Conservation (phyloP, 2,113 vertebrate species). For the Panthera tigris region DNA sequence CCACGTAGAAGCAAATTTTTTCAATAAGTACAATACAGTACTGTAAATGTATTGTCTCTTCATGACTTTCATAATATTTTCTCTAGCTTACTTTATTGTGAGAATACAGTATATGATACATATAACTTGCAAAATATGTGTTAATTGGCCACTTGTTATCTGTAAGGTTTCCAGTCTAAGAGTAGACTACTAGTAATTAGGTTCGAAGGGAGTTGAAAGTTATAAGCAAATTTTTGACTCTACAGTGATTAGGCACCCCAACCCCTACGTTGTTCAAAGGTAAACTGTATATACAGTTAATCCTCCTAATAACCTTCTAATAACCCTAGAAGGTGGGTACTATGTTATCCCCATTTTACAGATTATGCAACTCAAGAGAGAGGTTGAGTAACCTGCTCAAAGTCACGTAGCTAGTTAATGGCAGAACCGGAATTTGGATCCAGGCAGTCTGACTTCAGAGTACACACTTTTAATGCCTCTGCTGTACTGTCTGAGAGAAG, state of each 20-base stretch:
- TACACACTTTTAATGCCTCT: background rate
- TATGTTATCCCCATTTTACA: background rate
- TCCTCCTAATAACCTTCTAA: background rate
- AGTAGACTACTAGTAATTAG: background rate
- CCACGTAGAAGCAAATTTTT: background rate
- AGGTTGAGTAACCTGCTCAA: background rate
- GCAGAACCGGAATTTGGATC: background rate
- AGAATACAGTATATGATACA: background rate
- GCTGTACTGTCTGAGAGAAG: background rate
- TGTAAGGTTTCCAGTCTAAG: background rate
- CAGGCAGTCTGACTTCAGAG: background rate
- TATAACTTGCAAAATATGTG: background rate
- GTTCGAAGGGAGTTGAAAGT: background rate
- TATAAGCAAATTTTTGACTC: background rate
- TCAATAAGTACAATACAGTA: background rate
- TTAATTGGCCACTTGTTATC: background rate
- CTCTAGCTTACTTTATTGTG: background rate
- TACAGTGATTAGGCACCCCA: background rate
- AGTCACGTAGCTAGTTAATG: background rate
- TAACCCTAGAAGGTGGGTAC: background rate
- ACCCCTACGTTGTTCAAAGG: background rate
- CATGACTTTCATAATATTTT: background rate
- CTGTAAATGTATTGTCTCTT: background rate
- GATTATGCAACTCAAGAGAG: background rate
- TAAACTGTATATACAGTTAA: background rate